Base-by-base conservation (phyloP, 2,113 vertebrate species). In the Sciurus niger region DNA sequence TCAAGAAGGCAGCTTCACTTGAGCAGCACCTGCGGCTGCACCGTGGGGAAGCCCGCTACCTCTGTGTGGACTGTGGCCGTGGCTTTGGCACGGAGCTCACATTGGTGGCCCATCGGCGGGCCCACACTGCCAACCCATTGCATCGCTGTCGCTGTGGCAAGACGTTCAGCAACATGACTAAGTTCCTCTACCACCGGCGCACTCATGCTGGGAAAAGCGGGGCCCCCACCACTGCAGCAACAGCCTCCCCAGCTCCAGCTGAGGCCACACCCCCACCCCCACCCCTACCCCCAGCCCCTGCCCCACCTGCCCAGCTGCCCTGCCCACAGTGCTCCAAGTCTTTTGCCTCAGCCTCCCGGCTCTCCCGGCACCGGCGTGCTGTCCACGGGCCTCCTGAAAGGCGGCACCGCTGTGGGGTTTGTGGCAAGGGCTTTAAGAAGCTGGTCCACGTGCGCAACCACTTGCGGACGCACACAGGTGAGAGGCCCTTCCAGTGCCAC, bases 111-210 rank as follows among this genome's bases (percentile, higher is more conserved):
- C 99, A 99, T 98, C 99, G 99, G 94, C 99, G 99, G 98, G 98
- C 98, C 32, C 99, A 99, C 89, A 99, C 99, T 0, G 98, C 99
- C 40, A 99, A 99, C 84, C 99, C 99, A 0, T 95, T 99, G 37
- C 99, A 99, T 96, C 99, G 99, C 95, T 99, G 99, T 96, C 98
- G 99, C 92, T 99, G 99, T 37, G 99, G 99, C 96, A 99, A 99
- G 97, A 99, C 99, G 0, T 99, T 99, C 97, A 99, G 99, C 98
- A 99, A 99, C 97, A 99, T 99, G 99, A 99, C 99, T 95, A 99
- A 99, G 98, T 99, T 99, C 96, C 99, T 99, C 46, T 99, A 99
- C 97, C 99, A 99, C 96, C 99, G 99, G 0, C 99, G 99, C 28
- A 99, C 99, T 1, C 99, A 99, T 40, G 97, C 98, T 0, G 98